Evolutionary conservation across 2,113 vertebrate species (phyloP).

Genomic region (Mola mola): DNA sequence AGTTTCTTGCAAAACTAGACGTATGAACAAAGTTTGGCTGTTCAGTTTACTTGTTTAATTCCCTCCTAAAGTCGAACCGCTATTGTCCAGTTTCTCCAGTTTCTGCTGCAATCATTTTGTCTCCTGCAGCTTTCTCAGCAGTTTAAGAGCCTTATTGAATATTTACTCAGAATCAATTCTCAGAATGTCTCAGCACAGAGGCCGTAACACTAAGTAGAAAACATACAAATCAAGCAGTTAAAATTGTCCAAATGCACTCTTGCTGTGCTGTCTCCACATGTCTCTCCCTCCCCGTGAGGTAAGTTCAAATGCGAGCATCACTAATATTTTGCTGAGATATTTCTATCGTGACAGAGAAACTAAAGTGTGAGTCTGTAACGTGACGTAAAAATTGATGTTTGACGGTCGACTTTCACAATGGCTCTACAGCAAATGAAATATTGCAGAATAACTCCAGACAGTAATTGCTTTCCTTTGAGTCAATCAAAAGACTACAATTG

Average conservation of each 20-base stretch:
- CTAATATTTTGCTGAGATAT: too few relatives aligned
- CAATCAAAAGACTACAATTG: not conserved
- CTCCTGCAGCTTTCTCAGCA: not conserved
- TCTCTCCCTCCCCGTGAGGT: too few relatives aligned
- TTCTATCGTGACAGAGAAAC: not conserved
- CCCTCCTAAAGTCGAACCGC: not conserved
- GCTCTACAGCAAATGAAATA: not conserved
- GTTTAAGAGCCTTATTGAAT: not conserved
- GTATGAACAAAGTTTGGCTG: conserved; percentile 23
- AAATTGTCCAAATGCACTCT: too few relatives aligned
- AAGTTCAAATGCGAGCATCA: too few relatives aligned
- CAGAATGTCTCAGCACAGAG: too few relatives aligned
- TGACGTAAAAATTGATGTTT: too few relatives aligned
- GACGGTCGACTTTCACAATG: not conserved
- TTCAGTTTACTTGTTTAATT: conserved; percentile 21
- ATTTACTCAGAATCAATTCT: conserved; percentile 3
- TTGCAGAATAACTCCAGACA: too few relatives aligned
- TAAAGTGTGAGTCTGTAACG: too few relatives aligned
- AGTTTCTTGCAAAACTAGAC: conserved; percentile 5
- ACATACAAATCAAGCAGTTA: too few relatives aligned
- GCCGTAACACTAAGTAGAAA: too few relatives aligned
- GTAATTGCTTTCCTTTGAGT: too few relatives aligned
- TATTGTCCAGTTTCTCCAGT: not conserved
- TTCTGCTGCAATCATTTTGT: not conserved
- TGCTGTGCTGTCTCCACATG: too few relatives aligned